Base-by-base conservation (phyloP, 2,113 vertebrate species). In the Festucalex cinctus region DNA sequence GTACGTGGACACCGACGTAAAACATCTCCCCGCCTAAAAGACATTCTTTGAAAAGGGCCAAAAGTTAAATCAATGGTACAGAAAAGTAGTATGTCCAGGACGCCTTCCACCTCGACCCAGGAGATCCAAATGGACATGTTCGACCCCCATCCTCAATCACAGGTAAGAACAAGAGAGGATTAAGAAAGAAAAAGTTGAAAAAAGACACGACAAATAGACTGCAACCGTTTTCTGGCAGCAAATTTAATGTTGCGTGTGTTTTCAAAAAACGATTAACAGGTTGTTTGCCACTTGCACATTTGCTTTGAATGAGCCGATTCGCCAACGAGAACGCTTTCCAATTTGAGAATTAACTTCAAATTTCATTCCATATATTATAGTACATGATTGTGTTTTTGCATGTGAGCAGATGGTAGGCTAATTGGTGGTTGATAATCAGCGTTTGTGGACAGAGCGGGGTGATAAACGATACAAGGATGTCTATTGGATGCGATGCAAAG, bases 121-220 rank as follows among this genome's bases (percentile, higher is more conserved):
- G 96, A 98, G 92, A 98, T 98, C 88, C 96, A 95, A 86, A 98
- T 97, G 96, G 96, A 96, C 90, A 95, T 96, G 91, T 95, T 97
- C 77, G 96, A 95, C 80, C 92, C 94, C 72, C 94, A 95, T 83
- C 93, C 94, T 43, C 95, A 96, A 93, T 91, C 94, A 70, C 96
- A 98, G 95, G 96, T 98, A 92, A 93, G 94, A 80, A 49, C 16
- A 35, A 32, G 54, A 32, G 26, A 16, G 22, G 16, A 2, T n/a
- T 57, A 32, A 28, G 2, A 22, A 10, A 49, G n/a, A 51, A 3
- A 22, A 3, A n/a, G n/a, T n/a, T n/a, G n/a, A 3, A 24, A 24
- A 22, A 35, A 32, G 7, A 3, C 1, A 13, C 22, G 35, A 48
- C 14, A 58, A 36, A 36, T 5, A 22, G 48, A n/a, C 20, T 51